Percentiles rank a stretch among this genome's conserved stretches.
Evolutionary conservation across 1,140 invertebrate genomes (phyloP).

Genomic region (Bombus haemorrhoidalis): DNA sequence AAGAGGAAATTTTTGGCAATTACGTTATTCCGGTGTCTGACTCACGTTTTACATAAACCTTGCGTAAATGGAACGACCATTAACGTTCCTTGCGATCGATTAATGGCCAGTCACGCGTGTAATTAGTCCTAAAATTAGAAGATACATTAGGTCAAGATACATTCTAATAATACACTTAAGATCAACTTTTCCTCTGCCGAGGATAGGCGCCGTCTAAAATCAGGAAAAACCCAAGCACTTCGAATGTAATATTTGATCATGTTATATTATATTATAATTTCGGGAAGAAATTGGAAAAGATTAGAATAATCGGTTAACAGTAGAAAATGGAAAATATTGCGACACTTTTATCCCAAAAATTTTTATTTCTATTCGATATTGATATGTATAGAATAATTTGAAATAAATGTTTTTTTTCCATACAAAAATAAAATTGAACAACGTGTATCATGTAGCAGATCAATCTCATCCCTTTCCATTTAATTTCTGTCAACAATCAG

Average conservation of each 20-base stretch:
- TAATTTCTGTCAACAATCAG: background rate
- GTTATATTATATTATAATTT: background rate
- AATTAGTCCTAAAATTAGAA: slow-evolving; percentile 35
- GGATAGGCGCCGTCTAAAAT: background rate
- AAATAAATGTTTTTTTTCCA: too few relatives aligned
- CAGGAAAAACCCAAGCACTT: background rate
- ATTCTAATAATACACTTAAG: slow-evolving; percentile 18
- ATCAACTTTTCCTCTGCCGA: background rate
- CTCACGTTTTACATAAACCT: slow-evolving; percentile 37
- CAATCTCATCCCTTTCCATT: background rate
- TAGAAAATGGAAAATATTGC: too few relatives aligned
- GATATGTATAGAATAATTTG: too few relatives aligned
- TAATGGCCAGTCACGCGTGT: slow-evolving; percentile 26
- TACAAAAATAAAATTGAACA: too few relatives aligned
- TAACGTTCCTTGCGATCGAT: slow-evolving; percentile 33
- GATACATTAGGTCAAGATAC: background rate
- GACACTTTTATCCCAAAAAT: too few relatives aligned
- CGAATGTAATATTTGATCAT: background rate
- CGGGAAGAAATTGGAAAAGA: background rate
- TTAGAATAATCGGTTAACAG: background rate
- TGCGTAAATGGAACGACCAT: slow-evolving; percentile 40
- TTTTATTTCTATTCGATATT: too few relatives aligned
- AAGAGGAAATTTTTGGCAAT: slow-evolving; percentile 49
- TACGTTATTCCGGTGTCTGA: background rate
- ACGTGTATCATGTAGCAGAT: background rate